phyloP scores from a whole-genome alignment of 1,140 invertebrate genomes.

The Leptestheria dahalacensis region DNA sequence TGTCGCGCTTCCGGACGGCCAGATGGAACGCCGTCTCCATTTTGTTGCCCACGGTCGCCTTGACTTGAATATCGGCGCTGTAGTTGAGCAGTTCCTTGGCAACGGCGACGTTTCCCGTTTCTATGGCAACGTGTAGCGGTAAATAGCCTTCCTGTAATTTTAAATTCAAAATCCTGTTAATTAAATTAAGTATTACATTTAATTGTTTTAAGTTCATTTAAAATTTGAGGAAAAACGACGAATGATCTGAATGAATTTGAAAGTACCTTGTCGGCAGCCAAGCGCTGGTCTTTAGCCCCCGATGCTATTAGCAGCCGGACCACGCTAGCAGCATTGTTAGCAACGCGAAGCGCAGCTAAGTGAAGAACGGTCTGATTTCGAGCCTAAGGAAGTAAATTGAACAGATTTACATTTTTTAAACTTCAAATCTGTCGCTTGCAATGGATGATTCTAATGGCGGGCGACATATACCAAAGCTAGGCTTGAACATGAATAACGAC shows the following conservation, averaged over 20 bases:
- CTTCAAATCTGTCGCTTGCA: too few relatives aligned
- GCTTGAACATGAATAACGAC: too few relatives aligned
- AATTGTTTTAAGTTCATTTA: too few relatives aligned
- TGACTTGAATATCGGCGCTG: constrained; percentile 59
- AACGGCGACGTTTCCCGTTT: constrained; percentile 83
- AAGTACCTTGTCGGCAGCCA: constrained; percentile 64
- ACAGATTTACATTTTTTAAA: not conserved
- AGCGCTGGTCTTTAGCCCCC: constrained; percentile 70
- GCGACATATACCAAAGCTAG: too few relatives aligned
- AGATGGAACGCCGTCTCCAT: constrained; percentile 77
- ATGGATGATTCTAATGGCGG: too few relatives aligned
- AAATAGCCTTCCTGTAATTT: constrained; percentile 67
- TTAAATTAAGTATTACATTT: constrained; percentile 30
- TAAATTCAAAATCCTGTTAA: not conserved
- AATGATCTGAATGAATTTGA: too few relatives aligned
- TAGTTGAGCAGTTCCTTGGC: constrained; percentile 67
- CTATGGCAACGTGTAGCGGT: constrained; percentile 79
- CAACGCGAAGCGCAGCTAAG: constrained; percentile 73
- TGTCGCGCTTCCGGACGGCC: constrained; percentile 60
- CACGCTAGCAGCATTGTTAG: constrained; percentile 75
- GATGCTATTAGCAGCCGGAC: constrained; percentile 64
- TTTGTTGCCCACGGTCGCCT: constrained; percentile 45
- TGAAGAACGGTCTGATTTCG: constrained; percentile 75
- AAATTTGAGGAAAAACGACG: too few relatives aligned
- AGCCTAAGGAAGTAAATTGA: constrained; percentile 25